These are phyloP conservation scores for Chorisops tibialis DNA, from an alignment of 2,888 invertebrate genomes.

Conservation along the genomic window DNA sequence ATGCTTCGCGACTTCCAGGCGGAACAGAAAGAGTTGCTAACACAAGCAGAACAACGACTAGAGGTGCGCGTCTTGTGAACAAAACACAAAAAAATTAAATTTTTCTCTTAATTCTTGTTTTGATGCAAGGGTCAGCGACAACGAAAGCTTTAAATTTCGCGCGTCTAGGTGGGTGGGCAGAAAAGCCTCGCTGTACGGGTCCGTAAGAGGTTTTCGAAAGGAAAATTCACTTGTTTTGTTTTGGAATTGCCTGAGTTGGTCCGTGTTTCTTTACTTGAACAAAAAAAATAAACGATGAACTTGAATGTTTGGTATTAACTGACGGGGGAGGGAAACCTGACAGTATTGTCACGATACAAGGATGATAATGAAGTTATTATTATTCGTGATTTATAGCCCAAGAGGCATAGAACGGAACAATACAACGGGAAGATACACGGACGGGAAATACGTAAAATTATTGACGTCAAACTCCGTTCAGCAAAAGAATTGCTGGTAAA, in stretches of 20 bases:
- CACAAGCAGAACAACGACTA: constrained; percentile 80
- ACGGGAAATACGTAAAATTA: too few relatives aligned
- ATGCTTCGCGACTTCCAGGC: constrained; percentile 87
- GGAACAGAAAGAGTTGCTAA: constrained; percentile 79
- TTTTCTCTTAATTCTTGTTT: too few relatives aligned
- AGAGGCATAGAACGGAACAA: too few relatives aligned
- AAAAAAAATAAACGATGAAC: constrained; percentile 16
- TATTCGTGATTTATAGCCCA: too few relatives aligned
- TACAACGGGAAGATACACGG: too few relatives aligned
- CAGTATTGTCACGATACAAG: too few relatives aligned
- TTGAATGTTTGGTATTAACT: constrained; percentile 6
- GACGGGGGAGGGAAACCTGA: neutral
- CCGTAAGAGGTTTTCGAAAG: neutral
- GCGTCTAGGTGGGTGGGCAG: neutral
- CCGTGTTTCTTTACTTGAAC: constrained; percentile 16
- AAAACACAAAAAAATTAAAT: too few relatives aligned
- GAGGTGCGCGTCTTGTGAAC: constrained; percentile 59
- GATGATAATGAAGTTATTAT: too few relatives aligned
- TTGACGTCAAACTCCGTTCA: too few relatives aligned
- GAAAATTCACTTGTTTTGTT: neutral
- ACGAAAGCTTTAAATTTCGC: neutral
- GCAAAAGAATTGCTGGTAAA: too few relatives aligned
- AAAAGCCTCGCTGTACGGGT: neutral
- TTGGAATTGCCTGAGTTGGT: neutral
- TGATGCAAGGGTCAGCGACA: too few relatives aligned